Evolutionary conservation across 2,888 invertebrate genomes (phyloP), one percentile per base, ranked within the genome.

Genomic region (Ormyrus pomaceus): DNA sequence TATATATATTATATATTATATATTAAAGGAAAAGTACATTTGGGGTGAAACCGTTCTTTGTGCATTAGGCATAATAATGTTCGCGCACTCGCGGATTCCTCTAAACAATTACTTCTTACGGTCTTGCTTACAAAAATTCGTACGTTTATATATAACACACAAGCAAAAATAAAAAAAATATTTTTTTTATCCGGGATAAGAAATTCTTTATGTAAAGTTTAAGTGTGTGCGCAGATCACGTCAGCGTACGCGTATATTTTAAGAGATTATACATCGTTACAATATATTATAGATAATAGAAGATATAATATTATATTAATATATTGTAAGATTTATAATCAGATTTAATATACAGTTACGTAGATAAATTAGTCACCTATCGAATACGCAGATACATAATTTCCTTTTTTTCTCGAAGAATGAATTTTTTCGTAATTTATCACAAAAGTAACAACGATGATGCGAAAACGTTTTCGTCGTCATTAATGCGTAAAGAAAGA

Each of bases 81-180:
- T 78, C 64, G 62, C 69, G 73, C 72, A 77, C 53, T 73, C 48
- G 72, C 51, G 69, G 71, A 56, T 62, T 70, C 51, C 53, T 75
- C 51, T 50, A 59, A 73, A 77, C 13, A 75, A 74, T 66, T 75
- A 71, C 50, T 74, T 81, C 65, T 75, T 75, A 78, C 48, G 48
- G 50, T 78, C 62, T 76, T 78, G 75, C 75, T 78, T 58, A 68
- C 13, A 53, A 50, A 82, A 72, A 65, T 75, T 78, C 75, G 71
- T 78, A 81, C 74, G 11, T 82, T 82, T 72, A 77, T 82, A 81
- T 58, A 81, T 77, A 77, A 80, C 13, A 65, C 11, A 34, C 58
- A 50, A 59, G 48, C 51, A 58, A 74, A 78, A 77, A 69, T n/a
- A 56, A 61, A 46, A 61, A 81, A 72, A 71, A 69, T 34, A 1